phyloP scores from a whole-genome alignment of 1,140 invertebrate genomes.

The Megathymus violae region DNA sequence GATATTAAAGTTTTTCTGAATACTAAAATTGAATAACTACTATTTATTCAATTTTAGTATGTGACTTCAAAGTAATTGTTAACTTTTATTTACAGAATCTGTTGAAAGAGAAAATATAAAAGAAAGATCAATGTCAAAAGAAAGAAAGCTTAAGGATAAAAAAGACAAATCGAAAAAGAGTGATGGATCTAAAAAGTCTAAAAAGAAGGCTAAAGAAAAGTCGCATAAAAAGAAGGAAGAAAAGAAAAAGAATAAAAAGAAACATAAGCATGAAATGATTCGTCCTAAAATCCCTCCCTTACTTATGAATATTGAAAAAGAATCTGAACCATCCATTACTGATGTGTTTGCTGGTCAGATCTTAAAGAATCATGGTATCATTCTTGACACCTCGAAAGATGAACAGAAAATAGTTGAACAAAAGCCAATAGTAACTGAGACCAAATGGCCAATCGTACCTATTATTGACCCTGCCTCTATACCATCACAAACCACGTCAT shows the following conservation, averaged over 20 bases:
- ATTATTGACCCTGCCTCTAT: slow-evolving; percentile 80
- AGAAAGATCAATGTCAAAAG: slow-evolving; percentile 67
- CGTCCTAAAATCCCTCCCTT: slow-evolving; percentile 78
- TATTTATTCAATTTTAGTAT: too few species aligned
- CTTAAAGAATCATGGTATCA: slow-evolving; percentile 79
- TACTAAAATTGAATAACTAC: too few species aligned
- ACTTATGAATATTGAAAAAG: slow-evolving; percentile 81
- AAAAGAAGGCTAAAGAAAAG: slow-evolving; percentile 71
- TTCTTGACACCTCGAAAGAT: slow-evolving; percentile 58
- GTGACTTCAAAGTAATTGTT: too few species aligned
- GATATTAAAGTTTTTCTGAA: too few species aligned
- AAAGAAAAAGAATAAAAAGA: slow-evolving; percentile 76
- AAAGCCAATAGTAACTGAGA: slow-evolving; percentile 59
- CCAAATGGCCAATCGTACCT: slow-evolving; percentile 69
- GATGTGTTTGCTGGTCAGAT: slow-evolving; percentile 86
- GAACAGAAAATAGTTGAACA: slow-evolving; percentile 59
- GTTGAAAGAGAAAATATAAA: slow-evolving; percentile 63
- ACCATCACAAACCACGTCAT: slow-evolving; percentile 43
- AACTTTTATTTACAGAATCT: slow-evolving; percentile 49
- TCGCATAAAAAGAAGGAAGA: slow-evolving; percentile 61
- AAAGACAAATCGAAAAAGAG: slow-evolving; percentile 67
- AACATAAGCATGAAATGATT: slow-evolving; percentile 75
- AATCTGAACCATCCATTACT: slow-evolving; percentile 84
- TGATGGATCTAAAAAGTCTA: slow-evolving; percentile 69
- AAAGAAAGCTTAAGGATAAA: slow-evolving; percentile 70